phyloP scores from a whole-genome alignment of 2,113 vertebrate species.

The Paradoxurus hermaphroditus region DNA sequence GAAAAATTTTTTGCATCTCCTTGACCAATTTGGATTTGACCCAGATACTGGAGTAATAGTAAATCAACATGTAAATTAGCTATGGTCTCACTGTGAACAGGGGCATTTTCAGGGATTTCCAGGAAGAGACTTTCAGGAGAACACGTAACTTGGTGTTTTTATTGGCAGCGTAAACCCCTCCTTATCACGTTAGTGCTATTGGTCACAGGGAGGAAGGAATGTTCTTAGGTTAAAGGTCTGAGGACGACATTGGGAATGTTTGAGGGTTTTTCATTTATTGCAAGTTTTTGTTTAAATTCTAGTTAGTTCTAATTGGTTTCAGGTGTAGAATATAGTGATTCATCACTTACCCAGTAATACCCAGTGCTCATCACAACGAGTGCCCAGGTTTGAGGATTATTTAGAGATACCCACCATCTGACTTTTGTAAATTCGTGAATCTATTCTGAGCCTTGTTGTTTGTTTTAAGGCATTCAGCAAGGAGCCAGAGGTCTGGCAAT shows the following conservation, averaged over 20 bases:
- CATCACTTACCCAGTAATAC: too few relatives aligned
- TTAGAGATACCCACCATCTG: background rate
- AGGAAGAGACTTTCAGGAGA: background rate
- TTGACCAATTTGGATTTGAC: background rate
- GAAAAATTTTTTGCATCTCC: background rate
- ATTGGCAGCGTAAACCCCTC: background rate
- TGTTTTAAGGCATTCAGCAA: background rate
- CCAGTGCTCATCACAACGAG: too few relatives aligned
- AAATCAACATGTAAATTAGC: background rate
- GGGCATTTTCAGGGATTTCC: background rate
- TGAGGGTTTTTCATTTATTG: too few relatives aligned
- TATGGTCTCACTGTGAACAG: background rate
- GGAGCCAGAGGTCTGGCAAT: background rate
- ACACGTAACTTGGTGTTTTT: background rate
- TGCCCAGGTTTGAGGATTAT: background rate
- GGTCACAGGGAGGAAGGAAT: background rate
- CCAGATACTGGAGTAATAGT: background rate
- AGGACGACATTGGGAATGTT: background rate
- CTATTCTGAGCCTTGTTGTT: background rate
- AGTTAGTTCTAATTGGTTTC: too few relatives aligned
- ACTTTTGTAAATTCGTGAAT: background rate
- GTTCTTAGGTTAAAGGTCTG: background rate
- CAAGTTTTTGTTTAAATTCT: too few relatives aligned
- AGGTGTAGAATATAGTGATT: too few relatives aligned
- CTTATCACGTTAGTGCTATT: background rate